phyloP scores from a whole-genome alignment of 2,797 vertebrate species.

The Melanotaenia pygmaea region DNA sequence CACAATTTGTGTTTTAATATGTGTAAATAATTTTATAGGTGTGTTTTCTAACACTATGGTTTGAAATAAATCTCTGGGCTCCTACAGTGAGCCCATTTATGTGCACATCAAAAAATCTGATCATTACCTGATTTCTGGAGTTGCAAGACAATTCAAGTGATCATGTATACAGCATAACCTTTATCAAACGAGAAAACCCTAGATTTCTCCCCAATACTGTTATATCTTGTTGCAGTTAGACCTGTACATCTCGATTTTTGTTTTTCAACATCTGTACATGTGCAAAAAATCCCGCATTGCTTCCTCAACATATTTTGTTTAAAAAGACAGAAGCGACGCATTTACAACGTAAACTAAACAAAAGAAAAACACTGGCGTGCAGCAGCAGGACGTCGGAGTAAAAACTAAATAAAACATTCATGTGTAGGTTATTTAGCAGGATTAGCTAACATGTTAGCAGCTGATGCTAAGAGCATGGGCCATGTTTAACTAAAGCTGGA shows the following conservation, averaged over 20 bases:
- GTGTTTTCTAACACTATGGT: not conserved
- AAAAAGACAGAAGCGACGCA: too few species aligned
- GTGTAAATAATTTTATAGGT: not conserved
- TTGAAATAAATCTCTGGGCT: not conserved
- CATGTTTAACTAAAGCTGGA: not conserved
- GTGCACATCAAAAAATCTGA: not conserved
- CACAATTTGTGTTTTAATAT: not conserved
- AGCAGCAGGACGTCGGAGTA: too few species aligned
- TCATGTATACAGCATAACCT: not conserved
- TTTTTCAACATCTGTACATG: too few species aligned
- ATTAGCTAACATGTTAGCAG: not conserved
- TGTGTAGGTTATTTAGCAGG: not conserved
- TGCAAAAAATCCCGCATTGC: too few species aligned
- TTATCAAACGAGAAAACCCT: not conserved
- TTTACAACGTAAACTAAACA: too few species aligned
- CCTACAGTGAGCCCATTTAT: not conserved
- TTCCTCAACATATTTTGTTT: too few species aligned
- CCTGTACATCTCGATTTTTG: too few species aligned
- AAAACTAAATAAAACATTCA: not conserved
- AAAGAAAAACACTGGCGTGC: too few species aligned
- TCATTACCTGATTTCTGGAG: not conserved
- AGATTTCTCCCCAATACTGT: not conserved
- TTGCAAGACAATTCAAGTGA: not conserved
- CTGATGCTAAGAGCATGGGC: too few species aligned
- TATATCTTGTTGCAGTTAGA: not conserved